Evolutionary conservation across 2,113 vertebrate species (phyloP).

Genomic region (Marmota flaviventris): DNA sequence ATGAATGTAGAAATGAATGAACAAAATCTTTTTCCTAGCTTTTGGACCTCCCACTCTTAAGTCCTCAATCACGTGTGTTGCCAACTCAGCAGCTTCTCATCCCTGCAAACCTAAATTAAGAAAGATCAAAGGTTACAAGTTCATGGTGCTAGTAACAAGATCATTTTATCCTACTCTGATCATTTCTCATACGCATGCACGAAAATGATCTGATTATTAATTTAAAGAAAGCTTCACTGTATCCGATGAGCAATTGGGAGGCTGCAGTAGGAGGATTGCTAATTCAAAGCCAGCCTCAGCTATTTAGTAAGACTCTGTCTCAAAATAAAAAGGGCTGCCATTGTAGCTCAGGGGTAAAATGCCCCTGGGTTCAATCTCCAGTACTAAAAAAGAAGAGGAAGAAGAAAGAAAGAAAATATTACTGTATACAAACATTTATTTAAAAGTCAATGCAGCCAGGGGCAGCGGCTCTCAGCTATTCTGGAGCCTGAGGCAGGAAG

Average conservation of each 20-base stretch:
- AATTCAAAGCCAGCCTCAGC: too few species aligned
- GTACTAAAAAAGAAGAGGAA: too few species aligned
- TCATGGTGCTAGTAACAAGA: background rate
- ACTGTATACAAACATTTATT: background rate
- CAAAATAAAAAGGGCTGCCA: too few species aligned
- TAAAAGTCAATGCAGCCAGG: background rate
- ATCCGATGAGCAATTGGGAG: too few species aligned
- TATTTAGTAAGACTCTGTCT: too few species aligned
- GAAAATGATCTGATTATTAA: background rate
- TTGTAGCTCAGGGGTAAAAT: too few species aligned
- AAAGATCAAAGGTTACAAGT: background rate
- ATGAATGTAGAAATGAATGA: background rate
- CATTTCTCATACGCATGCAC: background rate
- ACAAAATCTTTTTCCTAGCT: background rate
- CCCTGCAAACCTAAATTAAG: background rate
- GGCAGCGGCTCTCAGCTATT: background rate
- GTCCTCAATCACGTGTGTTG: background rate
- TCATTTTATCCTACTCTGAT: background rate
- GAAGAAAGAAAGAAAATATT: background rate
- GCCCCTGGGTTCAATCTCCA: too few species aligned
- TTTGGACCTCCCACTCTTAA: background rate
- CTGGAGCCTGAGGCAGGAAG: background rate
- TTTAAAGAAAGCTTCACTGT: background rate
- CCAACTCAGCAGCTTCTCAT: background rate
- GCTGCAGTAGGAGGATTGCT: too few species aligned